phyloP scores from a whole-genome alignment of 2,113 vertebrate species.

The Antigone vipio region DNA sequence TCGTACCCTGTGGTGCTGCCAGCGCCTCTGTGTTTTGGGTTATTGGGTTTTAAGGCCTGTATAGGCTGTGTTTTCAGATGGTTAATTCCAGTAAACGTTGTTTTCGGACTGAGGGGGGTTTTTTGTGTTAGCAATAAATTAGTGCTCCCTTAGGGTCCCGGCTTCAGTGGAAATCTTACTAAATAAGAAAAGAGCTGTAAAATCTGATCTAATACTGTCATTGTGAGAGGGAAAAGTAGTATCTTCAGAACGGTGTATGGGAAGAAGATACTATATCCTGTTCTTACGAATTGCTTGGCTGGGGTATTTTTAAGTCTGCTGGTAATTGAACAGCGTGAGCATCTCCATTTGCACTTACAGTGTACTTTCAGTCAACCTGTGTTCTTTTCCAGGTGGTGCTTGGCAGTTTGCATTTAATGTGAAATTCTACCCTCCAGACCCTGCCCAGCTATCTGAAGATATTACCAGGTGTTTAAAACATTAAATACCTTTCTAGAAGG shows the following conservation, averaged over 20 bases:
- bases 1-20: not conserved
- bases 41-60: not conserved
- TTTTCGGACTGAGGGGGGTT: not conserved
- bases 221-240: not conserved
- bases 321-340: not conserved
- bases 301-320: not conserved
- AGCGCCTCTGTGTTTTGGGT: not conserved
- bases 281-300: not conserved
- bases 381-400: slow-evolving; percentile 82
- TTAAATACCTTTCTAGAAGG: not conserved
- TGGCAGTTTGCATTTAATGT: slow-evolving; percentile 98
- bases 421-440: slow-evolving; percentile 98
- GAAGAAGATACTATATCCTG: not conserved
- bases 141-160: not conserved
- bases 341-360: not conserved
- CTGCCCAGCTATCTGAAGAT: slow-evolving; percentile 93
- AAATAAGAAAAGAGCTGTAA: not conserved
- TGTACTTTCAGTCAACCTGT: not conserved
- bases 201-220: not conserved
- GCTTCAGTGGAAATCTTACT: not conserved
- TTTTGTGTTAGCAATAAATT: not conserved
- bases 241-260: accelerated
- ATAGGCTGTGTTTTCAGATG: not conserved
- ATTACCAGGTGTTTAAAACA: slow-evolving; percentile 88
- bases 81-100: not conserved